phyloP scores from a whole-genome alignment of 1,140 invertebrate genomes.

The Dendrolimus kikuchii region DNA sequence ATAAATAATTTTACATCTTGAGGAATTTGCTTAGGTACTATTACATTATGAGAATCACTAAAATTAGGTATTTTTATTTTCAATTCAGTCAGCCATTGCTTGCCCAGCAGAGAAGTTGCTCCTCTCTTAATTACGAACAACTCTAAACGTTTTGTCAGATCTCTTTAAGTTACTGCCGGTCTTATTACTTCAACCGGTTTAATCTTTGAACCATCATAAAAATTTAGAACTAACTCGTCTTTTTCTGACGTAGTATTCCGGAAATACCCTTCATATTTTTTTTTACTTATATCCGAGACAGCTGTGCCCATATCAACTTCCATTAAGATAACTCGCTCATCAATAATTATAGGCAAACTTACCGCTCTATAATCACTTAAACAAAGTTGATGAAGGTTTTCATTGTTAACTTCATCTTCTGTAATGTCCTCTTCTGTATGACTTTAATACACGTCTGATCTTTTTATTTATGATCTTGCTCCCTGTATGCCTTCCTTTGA shows the following conservation, averaged over 20 bases:
- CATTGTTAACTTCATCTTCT: constrained; percentile 3
- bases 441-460: too few species aligned
- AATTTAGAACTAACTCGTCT: constrained; percentile 2
- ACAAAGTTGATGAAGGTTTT: not conserved
- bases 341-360: not conserved
- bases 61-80: constrained; percentile 4
- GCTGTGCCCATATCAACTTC: not conserved
- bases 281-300: constrained; percentile 1
- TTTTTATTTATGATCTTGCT: too few species aligned
- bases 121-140: constrained; percentile 10
- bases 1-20: constrained; percentile 3
- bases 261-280: constrained; percentile 2
- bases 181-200: constrained; percentile 4
- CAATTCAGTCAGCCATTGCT: constrained; percentile 5
- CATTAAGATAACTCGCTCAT: not conserved
- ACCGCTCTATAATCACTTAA: constrained; percentile 5
- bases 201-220: constrained; percentile 3
- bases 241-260: not conserved
- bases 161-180: not conserved
- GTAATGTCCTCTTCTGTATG: too few species aligned
- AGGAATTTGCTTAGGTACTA: not conserved
- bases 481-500: too few species aligned
- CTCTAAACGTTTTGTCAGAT: constrained; percentile 1
- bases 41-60: not conserved
- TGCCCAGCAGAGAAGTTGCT: constrained; percentile 3